A percentile compares a stretch with the other conserved stretches of the same genome.
Conservation (phyloP, 1,140 invertebrate species). For the Drosophila tristis region DNA sequence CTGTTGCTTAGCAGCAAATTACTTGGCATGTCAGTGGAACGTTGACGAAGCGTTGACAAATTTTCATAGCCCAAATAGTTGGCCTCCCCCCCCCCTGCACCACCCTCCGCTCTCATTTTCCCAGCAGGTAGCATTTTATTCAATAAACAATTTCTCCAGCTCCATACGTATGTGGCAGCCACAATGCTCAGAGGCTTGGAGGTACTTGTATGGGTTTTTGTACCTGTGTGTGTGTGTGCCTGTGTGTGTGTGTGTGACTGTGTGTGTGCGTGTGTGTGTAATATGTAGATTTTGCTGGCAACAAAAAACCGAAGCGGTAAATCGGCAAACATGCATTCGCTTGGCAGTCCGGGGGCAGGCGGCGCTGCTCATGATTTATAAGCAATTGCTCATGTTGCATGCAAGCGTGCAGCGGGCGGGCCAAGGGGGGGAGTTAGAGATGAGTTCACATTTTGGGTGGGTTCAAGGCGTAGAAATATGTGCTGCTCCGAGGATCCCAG, state of each 20-base stretch:
- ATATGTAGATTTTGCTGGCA: conserved; percentile 47
- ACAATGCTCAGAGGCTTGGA: conserved; percentile 27
- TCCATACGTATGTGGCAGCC: not conserved
- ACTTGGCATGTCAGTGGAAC: conserved; percentile 71
- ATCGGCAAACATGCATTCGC: conserved; percentile 57
- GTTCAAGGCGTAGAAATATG: too few species aligned
- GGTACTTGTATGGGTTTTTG: conserved; percentile 1
- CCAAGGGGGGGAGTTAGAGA: too few species aligned
- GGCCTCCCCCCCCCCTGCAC: too few species aligned
- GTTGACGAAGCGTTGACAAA: conserved; percentile 53
- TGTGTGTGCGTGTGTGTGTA: conserved; percentile 20
- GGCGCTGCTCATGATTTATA: conserved; percentile 53
- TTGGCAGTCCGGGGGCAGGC: conserved; percentile 3
- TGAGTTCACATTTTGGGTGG: too few species aligned
- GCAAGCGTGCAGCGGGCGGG: conserved; percentile 4
- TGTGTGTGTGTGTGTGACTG: conserved; percentile 17
- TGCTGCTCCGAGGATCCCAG: too few species aligned
- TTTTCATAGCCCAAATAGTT: conserved; percentile 55
- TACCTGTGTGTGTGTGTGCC: conserved; percentile 17
- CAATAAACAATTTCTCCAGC: conserved; percentile 12
- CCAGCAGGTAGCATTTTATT: conserved; percentile 49
- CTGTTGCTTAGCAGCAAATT: conserved; percentile 75
- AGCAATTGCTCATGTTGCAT: conserved; percentile 60
- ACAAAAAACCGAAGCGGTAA: conserved; percentile 35
- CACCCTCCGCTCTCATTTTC: not conserved